Conservation (phyloP, 2,888 invertebrate genomes). For the Drosophila picticornis region DNA sequence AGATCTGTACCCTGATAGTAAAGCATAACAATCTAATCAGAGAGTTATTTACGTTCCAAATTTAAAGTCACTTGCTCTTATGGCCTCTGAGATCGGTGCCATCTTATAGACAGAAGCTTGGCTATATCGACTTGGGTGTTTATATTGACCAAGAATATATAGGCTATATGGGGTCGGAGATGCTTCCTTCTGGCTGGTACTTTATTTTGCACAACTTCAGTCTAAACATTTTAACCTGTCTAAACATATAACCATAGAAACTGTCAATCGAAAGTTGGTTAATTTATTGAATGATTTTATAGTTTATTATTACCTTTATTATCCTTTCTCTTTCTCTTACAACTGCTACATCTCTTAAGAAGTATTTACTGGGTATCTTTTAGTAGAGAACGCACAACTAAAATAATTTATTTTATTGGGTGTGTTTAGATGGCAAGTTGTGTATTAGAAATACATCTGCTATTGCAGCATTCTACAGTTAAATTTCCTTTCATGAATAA, state of each 20-base stretch:
- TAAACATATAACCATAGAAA: no score
- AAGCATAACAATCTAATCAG: not conserved
- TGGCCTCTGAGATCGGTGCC: not conserved
- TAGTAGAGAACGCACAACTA: not conserved
- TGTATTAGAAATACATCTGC: constrained; percentile 2
- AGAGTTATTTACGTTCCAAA: not conserved
- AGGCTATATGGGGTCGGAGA: not conserved
- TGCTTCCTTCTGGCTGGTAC: not conserved
- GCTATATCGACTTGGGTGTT: not conserved
- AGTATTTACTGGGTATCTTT: not conserved
- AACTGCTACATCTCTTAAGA: not conserved
- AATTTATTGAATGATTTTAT: not conserved
- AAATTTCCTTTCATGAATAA: constrained; percentile 17
- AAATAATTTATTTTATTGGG: not conserved
- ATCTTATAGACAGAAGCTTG: not conserved
- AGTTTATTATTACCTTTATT: not conserved
- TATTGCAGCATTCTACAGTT: constrained; percentile 9
- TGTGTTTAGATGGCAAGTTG: not conserved
- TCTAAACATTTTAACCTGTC: not conserved
- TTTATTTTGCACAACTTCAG: not conserved
- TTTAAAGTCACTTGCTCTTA: not conserved
- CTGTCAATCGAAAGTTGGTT: not conserved
- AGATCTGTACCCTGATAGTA: not conserved
- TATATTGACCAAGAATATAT: not conserved
- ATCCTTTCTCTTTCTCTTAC: not conserved